Conservation (phyloP, 2,113 vertebrate species). For the Ptilorrhoa leucosticta region DNA sequence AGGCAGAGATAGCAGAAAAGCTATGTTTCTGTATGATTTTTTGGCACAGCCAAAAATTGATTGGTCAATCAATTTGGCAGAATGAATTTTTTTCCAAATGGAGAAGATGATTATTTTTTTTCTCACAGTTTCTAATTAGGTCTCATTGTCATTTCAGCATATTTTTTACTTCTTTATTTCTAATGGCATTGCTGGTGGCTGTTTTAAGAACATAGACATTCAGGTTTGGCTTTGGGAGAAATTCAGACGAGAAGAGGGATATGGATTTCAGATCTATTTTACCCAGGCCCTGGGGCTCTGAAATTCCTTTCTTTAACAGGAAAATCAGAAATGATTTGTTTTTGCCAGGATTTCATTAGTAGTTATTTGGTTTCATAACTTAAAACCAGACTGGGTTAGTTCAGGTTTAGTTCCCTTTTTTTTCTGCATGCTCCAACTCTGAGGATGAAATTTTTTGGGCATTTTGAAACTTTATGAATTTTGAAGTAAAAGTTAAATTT, state of each 20-base stretch:
- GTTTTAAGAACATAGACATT: neutral
- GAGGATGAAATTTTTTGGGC: neutral
- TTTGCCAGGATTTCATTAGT: neutral
- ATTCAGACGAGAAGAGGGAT: neutral
- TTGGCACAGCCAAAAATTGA: neutral
- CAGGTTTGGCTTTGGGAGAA: neutral
- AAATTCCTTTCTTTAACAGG: neutral
- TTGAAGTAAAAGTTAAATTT: neutral
- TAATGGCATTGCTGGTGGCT: neutral
- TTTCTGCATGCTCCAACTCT: neutral
- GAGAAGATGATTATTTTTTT: neutral
- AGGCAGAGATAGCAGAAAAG: neutral
- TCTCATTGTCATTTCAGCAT: neutral
- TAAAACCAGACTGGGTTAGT: neutral
- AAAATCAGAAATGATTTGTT: neutral
- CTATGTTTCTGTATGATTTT: neutral
- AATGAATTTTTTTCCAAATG: fast-evolving
- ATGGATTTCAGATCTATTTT: neutral
- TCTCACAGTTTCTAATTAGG: neutral
- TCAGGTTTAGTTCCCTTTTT: neutral
- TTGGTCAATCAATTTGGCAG: neutral
- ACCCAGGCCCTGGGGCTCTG: neutral
- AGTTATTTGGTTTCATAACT: neutral
- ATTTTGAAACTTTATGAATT: neutral
- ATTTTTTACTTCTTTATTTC: neutral